A percentile compares a stretch with the other conserved stretches of the same genome.
Conservation (phyloP, 2,113 vertebrate genomes). For the Notothenia coriiceps region DNA sequence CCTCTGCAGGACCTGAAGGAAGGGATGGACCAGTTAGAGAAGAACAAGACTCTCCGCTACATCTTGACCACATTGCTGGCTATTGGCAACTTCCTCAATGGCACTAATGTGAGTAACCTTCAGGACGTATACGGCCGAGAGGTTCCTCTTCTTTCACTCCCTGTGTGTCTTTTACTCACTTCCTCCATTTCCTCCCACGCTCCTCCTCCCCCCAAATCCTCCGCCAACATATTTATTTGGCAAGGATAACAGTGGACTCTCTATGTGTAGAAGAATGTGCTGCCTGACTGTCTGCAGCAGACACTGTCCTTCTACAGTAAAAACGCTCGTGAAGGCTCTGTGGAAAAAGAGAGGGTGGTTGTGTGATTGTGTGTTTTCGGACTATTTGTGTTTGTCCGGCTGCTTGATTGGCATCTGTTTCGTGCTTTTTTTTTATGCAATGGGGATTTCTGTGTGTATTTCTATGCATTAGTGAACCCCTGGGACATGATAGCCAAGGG, state of each 20-base stretch:
- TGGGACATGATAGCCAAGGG: constrained; percentile 47
- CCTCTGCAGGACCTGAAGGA: constrained; percentile 97
- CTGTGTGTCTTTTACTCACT: constrained; percentile 22
- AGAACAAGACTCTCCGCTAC: constrained; percentile 94
- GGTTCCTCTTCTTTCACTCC: constrained; percentile 6
- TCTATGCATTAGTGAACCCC: constrained; percentile 41
- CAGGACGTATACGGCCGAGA: neutral
- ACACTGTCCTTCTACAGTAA: constrained; percentile 59
- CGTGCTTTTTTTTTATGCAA: constrained; percentile 19
- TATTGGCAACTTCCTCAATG: constrained; percentile 98
- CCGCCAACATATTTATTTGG: constrained; percentile 62
- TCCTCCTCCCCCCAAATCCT: neutral
- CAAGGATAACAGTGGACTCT: constrained; percentile 54
- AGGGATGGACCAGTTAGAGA: constrained; percentile 98
- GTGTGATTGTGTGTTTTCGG: constrained; percentile 27
- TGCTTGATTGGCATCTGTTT: neutral
- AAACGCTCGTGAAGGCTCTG: constrained; percentile 34
- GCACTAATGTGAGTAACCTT: constrained; percentile 91
- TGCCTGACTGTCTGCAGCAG: constrained; percentile 50
- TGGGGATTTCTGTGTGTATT: constrained; percentile 17
- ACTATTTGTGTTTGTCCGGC: constrained; percentile 15
- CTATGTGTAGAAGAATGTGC: constrained; percentile 67
- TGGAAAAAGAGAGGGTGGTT: constrained; percentile 3
- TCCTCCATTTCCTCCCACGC: constrained; percentile 29
- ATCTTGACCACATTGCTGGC: constrained; percentile 95